Percentiles rank a stretch among this genome's conserved stretches.
Conservation (phyloP, 2,888 invertebrate genomes). For the Idaea dimidiata region DNA sequence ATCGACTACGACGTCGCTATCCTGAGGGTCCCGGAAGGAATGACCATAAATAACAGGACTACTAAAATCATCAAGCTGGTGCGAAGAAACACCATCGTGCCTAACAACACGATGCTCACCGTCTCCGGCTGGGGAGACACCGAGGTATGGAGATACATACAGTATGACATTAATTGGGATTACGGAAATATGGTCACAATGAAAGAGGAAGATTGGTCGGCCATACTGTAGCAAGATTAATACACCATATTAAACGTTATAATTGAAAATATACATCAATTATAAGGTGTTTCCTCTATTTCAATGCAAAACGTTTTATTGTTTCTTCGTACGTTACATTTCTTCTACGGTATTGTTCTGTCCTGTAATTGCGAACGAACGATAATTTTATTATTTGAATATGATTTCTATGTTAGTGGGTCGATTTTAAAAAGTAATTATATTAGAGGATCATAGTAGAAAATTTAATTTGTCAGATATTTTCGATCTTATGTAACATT, state of each 20-base stretch:
- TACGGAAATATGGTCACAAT: background rate
- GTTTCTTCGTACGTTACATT: too few species aligned
- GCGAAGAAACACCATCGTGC: slow-evolving; percentile 30
- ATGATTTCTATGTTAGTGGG: too few species aligned
- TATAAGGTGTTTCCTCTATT: too few species aligned
- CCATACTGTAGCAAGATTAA: slow-evolving; percentile 43
- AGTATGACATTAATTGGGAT: slow-evolving; percentile 27
- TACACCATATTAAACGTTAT: slow-evolving; percentile 40
- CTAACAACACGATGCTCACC: slow-evolving; percentile 39
- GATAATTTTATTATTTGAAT: too few species aligned
- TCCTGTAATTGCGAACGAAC: too few species aligned
- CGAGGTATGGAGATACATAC: slow-evolving; percentile 43
- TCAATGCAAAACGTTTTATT: too few species aligned
- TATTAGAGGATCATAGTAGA: too few species aligned
- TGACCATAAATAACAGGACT: slow-evolving; percentile 44
- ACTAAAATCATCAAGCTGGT: slow-evolving; percentile 44
- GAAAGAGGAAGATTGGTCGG: background rate
- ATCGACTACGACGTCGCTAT: slow-evolving; percentile 70
- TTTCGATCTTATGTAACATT: background rate
- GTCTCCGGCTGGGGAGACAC: slow-evolving; percentile 69
- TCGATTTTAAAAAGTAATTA: too few species aligned
- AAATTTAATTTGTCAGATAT: too few species aligned
- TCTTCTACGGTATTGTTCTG: too few species aligned
- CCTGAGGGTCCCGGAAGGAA: slow-evolving; percentile 47
- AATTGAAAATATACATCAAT: too few species aligned